Conservation (phyloP, 2,113 vertebrate species). For the Mugil cephalus region DNA sequence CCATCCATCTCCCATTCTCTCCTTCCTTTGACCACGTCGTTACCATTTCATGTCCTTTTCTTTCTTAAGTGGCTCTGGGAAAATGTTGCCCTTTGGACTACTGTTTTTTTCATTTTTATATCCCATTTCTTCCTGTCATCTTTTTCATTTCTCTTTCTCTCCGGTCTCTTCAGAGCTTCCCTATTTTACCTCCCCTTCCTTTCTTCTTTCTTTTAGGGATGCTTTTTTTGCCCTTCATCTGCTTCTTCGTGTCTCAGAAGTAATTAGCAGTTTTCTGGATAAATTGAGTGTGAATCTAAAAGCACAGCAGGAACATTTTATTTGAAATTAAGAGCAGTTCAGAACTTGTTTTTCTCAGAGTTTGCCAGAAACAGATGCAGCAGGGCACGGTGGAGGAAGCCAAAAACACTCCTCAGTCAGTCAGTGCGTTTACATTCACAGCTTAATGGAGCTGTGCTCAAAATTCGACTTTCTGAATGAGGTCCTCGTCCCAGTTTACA, state of each 20-base stretch:
- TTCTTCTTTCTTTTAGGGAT: neutral
- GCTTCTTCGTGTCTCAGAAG: neutral
- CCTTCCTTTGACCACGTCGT: too few relatives aligned
- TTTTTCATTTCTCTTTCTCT: neutral
- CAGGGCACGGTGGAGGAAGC: neutral
- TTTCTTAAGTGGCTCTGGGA: too few relatives aligned
- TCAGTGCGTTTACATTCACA: too few relatives aligned
- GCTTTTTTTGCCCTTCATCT: neutral
- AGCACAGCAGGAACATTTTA: neutral
- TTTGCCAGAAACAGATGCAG: neutral
- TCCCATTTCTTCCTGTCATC: too few relatives aligned
- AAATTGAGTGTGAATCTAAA: neutral
- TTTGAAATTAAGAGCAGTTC: slow-evolving; percentile 6
- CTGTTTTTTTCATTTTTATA: too few relatives aligned
- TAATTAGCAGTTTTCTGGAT: neutral
- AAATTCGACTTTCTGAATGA: too few relatives aligned
- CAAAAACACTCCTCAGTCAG: too few relatives aligned
- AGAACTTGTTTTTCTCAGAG: neutral
- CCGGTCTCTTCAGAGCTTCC: neutral
- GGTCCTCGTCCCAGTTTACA: too few relatives aligned
- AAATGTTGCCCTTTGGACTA: too few relatives aligned
- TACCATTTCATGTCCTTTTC: too few relatives aligned
- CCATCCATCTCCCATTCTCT: too few relatives aligned
- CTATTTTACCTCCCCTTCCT: neutral
- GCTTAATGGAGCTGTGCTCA: too few relatives aligned